A percentile compares a stretch with the other conserved stretches of the same genome.
Evolutionary conservation across 2,888 invertebrate genomes (phyloP).

Genomic region (Melangyna quadrimaculata): DNA sequence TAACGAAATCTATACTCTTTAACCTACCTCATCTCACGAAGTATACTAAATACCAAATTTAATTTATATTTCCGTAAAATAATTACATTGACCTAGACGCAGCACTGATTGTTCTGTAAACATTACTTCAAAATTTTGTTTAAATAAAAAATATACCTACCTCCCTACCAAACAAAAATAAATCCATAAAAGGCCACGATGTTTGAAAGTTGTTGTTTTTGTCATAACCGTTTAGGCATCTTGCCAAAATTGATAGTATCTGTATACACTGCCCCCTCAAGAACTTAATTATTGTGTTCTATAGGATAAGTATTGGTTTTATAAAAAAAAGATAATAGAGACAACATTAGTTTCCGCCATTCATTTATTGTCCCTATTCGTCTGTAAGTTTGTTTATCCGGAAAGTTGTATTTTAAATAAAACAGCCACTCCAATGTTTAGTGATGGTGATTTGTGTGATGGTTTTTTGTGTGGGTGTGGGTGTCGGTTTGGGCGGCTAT

Average conservation of each 20-base stretch:
- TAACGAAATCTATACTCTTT: not conserved
- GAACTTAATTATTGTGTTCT: not conserved
- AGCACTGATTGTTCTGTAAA: conserved; percentile 23
- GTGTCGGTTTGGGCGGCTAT: too few relatives aligned
- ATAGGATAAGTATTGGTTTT: not conserved
- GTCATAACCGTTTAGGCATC: conserved; percentile 15
- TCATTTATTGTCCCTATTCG: not conserved
- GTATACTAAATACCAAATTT: conserved; percentile 7
- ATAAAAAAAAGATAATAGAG: not conserved
- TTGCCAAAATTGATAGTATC: conserved; percentile 29
- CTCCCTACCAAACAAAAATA: not conserved
- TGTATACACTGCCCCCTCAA: conserved; percentile 3
- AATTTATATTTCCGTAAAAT: conserved; percentile 36
- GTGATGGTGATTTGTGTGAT: not conserved
- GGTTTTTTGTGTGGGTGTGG: too few relatives aligned
- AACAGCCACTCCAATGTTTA: not conserved
- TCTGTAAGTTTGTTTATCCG: not conserved
- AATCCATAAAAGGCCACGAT: conserved; percentile 21
- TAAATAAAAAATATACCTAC: not conserved
- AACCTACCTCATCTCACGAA: conserved; percentile 5
- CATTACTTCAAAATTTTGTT: conserved; percentile 33
- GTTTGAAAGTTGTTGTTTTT: conserved; percentile 37
- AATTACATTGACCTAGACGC: conserved; percentile 41
- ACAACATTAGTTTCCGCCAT: not conserved
- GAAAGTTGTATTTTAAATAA: not conserved